Conservation (phyloP, 2,797 vertebrate genomes). For the Sciurus vulgaris region DNA sequence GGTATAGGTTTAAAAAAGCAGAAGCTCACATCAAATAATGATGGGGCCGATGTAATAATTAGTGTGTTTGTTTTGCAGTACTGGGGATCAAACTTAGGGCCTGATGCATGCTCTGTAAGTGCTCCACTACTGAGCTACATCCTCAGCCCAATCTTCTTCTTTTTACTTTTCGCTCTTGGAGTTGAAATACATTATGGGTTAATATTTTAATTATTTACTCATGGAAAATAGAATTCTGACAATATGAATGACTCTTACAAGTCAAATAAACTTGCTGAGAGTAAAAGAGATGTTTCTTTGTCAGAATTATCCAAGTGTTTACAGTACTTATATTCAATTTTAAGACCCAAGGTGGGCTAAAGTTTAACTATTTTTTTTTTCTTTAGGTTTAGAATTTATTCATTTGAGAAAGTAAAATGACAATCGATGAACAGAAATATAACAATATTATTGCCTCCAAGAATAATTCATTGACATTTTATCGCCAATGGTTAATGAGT, state of each 20-base stretch:
- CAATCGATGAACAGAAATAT: not conserved
- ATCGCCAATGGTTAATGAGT: not conserved
- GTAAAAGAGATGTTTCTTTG: not conserved
- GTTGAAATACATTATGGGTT: not conserved
- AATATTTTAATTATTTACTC: not conserved
- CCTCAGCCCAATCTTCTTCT: not conserved
- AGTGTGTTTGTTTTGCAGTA: not conserved
- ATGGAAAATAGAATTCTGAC: not conserved
- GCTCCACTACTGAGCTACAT: too few species aligned
- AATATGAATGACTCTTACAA: not conserved
- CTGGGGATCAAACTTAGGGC: too few species aligned
- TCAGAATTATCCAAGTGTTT: conserved; percentile 3
- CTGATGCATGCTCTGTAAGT: too few species aligned
- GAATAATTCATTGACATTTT: not conserved
- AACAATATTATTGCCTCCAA: not conserved
- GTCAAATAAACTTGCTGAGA: not conserved
- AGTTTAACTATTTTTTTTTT: not conserved
- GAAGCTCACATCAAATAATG: not conserved
- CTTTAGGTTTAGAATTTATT: conserved; percentile 14
- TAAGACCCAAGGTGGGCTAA: not conserved
- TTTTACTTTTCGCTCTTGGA: not conserved
- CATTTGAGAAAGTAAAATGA: conserved; percentile 35
- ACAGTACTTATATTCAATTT: not conserved
- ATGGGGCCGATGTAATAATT: not conserved
- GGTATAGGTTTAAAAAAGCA: not conserved